Evolutionary conservation across 2,797 vertebrate genomes (phyloP).

Genomic region (Diceros bicornis): DNA sequence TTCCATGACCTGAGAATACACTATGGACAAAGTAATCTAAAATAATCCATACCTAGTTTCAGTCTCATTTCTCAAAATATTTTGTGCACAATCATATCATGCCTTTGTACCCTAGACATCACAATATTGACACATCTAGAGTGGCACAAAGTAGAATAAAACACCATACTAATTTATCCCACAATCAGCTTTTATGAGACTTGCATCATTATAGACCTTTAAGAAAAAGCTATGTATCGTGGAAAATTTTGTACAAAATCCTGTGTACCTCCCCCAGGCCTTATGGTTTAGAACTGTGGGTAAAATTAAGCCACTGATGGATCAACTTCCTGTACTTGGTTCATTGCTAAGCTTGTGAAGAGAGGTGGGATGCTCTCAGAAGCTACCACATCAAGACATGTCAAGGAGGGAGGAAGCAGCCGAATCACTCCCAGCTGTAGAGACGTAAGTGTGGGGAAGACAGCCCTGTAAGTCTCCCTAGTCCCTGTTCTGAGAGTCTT

Average conservation of each 20-base stretch:
- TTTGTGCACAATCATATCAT: slow-evolving; percentile 68
- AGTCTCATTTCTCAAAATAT: slow-evolving; percentile 79
- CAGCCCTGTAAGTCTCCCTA: background rate
- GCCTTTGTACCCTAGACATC: slow-evolving; percentile 64
- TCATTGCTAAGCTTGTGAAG: slow-evolving; percentile 17
- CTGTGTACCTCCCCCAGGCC: background rate
- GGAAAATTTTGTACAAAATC: slow-evolving; percentile 31
- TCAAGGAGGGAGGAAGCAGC: background rate
- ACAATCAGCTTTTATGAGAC: background rate
- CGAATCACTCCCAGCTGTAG: background rate
- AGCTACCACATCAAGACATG: background rate
- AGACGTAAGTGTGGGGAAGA: background rate
- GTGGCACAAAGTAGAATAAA: slow-evolving; percentile 65
- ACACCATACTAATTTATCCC: background rate
- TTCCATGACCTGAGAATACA: background rate
- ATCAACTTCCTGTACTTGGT: background rate
- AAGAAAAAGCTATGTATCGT: background rate
- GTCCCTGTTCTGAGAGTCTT: background rate
- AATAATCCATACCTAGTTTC: slow-evolving; percentile 63
- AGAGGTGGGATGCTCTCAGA: slow-evolving; percentile 42
- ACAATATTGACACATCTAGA: slow-evolving; percentile 51
- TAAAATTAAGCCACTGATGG: slow-evolving; percentile 26
- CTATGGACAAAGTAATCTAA: slow-evolving; percentile 77
- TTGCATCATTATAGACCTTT: background rate
- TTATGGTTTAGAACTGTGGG: slow-evolving; percentile 13